phyloP scores from a whole-genome alignment of 2,888 invertebrate genomes.

The Leuctra nigra region DNA sequence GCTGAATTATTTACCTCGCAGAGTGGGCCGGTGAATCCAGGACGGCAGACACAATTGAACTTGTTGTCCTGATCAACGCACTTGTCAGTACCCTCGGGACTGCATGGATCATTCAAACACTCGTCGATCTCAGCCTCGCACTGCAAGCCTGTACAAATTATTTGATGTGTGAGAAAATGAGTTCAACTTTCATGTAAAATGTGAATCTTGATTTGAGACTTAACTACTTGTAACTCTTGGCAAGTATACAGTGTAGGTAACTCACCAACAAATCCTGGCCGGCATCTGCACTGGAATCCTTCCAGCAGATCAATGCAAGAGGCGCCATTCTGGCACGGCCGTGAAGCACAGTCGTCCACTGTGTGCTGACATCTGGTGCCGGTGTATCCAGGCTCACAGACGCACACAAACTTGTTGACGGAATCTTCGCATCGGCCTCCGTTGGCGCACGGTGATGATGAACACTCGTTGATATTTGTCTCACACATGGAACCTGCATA shows the following conservation, averaged over 20 bases:
- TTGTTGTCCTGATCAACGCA: slow-evolving; percentile 86
- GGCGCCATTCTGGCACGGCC: slow-evolving; percentile 89
- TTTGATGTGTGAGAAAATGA: too few species aligned
- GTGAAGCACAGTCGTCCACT: slow-evolving; percentile 83
- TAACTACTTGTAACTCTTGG: too few species aligned
- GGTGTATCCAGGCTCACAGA: slow-evolving; percentile 89
- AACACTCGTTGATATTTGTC: slow-evolving; percentile 82
- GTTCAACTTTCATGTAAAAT: too few species aligned
- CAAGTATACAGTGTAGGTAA: not conserved
- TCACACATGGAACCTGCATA: not conserved
- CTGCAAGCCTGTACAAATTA: slow-evolving; percentile 54
- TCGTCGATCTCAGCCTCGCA: slow-evolving; percentile 92
- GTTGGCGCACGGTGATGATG: slow-evolving; percentile 82
- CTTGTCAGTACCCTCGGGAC: slow-evolving; percentile 79
- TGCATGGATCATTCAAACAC: slow-evolving; percentile 86
- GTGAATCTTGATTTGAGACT: too few species aligned
- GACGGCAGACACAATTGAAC: slow-evolving; percentile 79
- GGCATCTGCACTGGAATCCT: slow-evolving; percentile 87
- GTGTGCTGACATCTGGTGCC: slow-evolving; percentile 90
- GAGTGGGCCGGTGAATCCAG: slow-evolving; percentile 76
- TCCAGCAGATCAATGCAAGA: slow-evolving; percentile 81
- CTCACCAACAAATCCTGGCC: slow-evolving; percentile 76
- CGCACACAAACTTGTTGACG: slow-evolving; percentile 76
- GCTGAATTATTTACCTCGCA: too few species aligned
- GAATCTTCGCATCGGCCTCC: slow-evolving; percentile 87